Base-by-base conservation (phyloP, 2,888 invertebrate species). In the Chrysomela aeneicollis region DNA sequence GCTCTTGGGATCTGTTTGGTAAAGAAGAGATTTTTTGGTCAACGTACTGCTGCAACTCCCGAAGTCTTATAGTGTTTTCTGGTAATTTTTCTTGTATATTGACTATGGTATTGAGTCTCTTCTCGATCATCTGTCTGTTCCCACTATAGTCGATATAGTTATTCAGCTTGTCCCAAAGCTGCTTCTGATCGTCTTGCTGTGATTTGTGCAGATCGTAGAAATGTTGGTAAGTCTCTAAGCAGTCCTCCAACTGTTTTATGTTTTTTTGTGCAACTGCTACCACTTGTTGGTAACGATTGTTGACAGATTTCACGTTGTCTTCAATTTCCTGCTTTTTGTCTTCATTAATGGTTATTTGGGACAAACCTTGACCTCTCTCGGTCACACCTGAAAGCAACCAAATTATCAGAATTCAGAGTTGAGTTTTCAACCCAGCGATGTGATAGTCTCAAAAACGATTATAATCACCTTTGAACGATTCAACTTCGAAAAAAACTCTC, bases 121-220 rank as follows among this genome's bases (percentile, higher is more conserved):
- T 89, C 78, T 95, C 92, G n/a, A 97, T 84, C 0, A 91, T 89
- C 37, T 91, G 87, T 80, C 95, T 93, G 74, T 93, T 96, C 6
- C 97, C 97, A 35, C 92, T 91, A 71, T 91, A 93, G 81, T 97
- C 96, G 4, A 92, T 92, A 72, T 92, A 88, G 63, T 90, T 87
- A 52, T 92, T 89, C 5, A 97, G 84, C 72, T 92, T 91, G 78
- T 97, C 96, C 92, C 95, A 94, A 37, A 95, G 87, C 76, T 92
- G 92, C 79, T 95, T 95, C 76, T 95, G 93, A 82, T 94, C 93
- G 76, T 95, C 95, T 83, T 94, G 93, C 70, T 94, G 92, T 0
- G 91, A 87, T 79, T 94, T 94, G 73, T 94, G 93, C 61, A 93
- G 86, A 74, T 94, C 94, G 71, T 91, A 90, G 78, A 95, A 96